Evolutionary conservation across 2,888 invertebrate genomes (phyloP), one percentile per base, ranked within the genome.

Genomic region (Eueremaeus valkanovi): DNA sequence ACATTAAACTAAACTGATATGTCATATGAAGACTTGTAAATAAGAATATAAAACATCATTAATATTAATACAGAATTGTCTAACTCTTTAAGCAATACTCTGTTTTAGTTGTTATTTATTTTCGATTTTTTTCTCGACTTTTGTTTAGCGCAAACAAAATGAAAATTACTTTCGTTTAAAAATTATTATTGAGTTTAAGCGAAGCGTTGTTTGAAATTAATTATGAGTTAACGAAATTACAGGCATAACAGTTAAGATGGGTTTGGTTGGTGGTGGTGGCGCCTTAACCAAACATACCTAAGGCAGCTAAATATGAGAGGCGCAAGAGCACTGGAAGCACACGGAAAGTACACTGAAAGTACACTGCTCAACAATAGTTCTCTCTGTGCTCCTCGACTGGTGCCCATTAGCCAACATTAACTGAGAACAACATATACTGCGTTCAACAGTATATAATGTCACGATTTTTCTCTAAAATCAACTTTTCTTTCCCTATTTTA

Each of bases 211-310:
- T 42, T 42, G 68, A 68, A 68, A 68, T 68, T 68, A 68, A 68
- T 68, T 68, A 68, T 40, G 68, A 68, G 68, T 68, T 68, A 40
- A 68, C 68, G 6, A 68, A 68, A 68, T 68, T 68, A 68, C n/a
- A 42, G 68, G 42, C 24, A 68, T 68, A 68, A 68, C 40, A n/a
- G 68, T 68, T 68, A 68, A 68, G 68, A 68, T 68, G 68, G 68
- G 68, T 68, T 68, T 68, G 42, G 16, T 9, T 68, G 42, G 68
- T 68, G 68, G 68, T 42, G 68, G 68, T 68, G 68, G 68, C 68
- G 68, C 68, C 68, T 68, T 68, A 68, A 42, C 68, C 68, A 68
- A 68, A 68, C 42, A 68, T 68, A 68, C 68, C 68, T 33, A 68
- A 33, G 68, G 68, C 68, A 68, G 27, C 8, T 5, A 45, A 63